Percentiles rank a stretch among this genome's conserved stretches.
Evolutionary conservation across 2,797 vertebrate species (phyloP).

Genomic region (Chelonia mydas): DNA sequence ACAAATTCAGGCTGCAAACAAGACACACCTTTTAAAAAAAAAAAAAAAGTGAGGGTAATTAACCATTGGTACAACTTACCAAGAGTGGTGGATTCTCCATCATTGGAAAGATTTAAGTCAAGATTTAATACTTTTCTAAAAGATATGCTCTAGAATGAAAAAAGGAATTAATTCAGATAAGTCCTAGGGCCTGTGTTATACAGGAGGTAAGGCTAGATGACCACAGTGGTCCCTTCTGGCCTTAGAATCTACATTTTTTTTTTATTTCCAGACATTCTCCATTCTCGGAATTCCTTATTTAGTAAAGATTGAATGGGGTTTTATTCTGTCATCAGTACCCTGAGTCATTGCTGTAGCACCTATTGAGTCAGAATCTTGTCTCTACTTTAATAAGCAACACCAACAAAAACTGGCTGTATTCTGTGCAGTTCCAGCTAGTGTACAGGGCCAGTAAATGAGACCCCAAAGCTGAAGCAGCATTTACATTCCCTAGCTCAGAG

Average conservation of each 20-base stretch:
- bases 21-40: neutral
- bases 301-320: neutral
- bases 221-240: neutral
- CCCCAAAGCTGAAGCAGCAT: neutral
- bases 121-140: neutral
- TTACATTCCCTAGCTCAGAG: neutral
- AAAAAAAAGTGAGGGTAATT: neutral
- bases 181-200: neutral
- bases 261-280: neutral
- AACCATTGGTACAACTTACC: neutral
- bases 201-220: neutral
- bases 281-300: neutral
- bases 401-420: neutral
- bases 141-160: neutral
- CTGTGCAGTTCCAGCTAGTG: too few species aligned
- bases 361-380: neutral
- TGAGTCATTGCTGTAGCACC: neutral
- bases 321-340: neutral
- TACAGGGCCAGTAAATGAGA: neutral
- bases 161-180: neutral
- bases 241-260: neutral
- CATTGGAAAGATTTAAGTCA: neutral
- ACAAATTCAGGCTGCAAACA: neutral
- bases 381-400: neutral
- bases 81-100: neutral